Evolutionary conservation across 1,140 invertebrate species (phyloP).

Genomic region (Brachystomella parvula): DNA sequence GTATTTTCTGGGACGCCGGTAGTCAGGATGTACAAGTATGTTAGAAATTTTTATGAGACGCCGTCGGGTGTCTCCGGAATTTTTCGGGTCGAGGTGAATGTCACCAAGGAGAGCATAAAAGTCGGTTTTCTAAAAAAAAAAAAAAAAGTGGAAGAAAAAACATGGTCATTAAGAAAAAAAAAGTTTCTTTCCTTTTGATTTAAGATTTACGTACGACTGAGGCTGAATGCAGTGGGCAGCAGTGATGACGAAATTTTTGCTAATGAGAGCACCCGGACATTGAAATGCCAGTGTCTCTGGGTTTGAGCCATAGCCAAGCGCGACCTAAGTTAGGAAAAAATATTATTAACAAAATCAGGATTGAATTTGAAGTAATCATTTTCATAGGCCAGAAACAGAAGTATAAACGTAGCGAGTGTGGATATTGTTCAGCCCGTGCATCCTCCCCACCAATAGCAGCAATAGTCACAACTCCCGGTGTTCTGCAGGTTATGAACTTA

Average conservation of each 20-base stretch:
- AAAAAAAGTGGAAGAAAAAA: background rate
- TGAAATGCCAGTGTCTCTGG: background rate
- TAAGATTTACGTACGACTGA: conserved; percentile 2
- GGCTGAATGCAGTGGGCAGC: conserved; percentile 47
- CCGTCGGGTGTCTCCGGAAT: background rate
- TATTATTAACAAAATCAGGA: background rate
- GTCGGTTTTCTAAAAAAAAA: conserved; percentile 14
- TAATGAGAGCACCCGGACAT: conserved; percentile 44
- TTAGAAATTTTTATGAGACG: conserved; percentile 5
- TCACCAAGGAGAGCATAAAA: conserved; percentile 19
- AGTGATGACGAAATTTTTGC: conserved; percentile 49
- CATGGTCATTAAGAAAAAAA: background rate
- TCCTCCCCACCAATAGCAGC: conserved; percentile 5
- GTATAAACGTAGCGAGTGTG: conserved; percentile 2
- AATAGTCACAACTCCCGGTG: background rate
- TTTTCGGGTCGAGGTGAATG: background rate
- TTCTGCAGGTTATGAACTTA: background rate
- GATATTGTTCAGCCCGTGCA: conserved; percentile 19
- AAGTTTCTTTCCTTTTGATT: background rate
- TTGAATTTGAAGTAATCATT: too few relatives aligned
- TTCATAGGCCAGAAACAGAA: background rate
- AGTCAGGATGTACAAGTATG: conserved; percentile 44
- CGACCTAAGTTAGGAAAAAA: background rate
- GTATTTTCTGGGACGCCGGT: conserved; percentile 48
- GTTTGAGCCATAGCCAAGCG: conserved; percentile 12